Base-by-base conservation (phyloP, 2,888 invertebrate species). In the Eupithecia pulchellata region DNA sequence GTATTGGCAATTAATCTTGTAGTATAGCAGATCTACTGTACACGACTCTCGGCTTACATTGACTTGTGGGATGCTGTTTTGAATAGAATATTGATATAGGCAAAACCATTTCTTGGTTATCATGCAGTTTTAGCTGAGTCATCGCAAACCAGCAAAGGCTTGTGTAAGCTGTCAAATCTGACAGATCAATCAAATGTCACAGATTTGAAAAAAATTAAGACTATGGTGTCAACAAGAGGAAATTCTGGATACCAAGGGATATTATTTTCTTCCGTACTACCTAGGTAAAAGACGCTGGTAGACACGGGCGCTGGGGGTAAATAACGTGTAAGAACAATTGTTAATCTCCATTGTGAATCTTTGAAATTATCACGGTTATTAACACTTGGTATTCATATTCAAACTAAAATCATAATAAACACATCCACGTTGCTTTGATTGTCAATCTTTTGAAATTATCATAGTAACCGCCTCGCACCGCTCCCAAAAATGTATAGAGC, bases 1-100 rank as follows among this genome's bases (percentile, higher is more conserved):
- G 82, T 88, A 91, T 91, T 88, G 91, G 86, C 91, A 88, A 92
- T 93, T 90, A 89, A 92, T 93, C 91, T 92, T 89, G 81, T 80
- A 78, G 82, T 83, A 80, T 81, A 78, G 77, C 73, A 78, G 78
- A 75, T 75, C 81, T 79, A 77, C 71, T 67, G 77, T 34, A 71
- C 72, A 72, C 74, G 68, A 67, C 74, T 79, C 77, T 80, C 75
- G 75, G 75, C 69, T 78, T 69, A 73, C 72, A 73, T 69, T 66
- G 66, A 66, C 39, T 64, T 69, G 69, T 73, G 69, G 69, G 52
- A 62, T 17, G 58, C 36, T 60, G 65, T 64, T 71, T 62, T 64
- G 68, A 58, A 70, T 68, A n/a, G 66, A n/a, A 27, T 65, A 32
- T 68, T 71, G 61, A 62, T 71, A 72, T 72, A 62, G 72, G 63